A percentile compares a stretch with the other conserved stretches of the same genome.
These are phyloP conservation scores for Xiphydria camelus DNA, from an alignment of 2,888 invertebrate genomes.

Conservation along the genomic window DNA sequence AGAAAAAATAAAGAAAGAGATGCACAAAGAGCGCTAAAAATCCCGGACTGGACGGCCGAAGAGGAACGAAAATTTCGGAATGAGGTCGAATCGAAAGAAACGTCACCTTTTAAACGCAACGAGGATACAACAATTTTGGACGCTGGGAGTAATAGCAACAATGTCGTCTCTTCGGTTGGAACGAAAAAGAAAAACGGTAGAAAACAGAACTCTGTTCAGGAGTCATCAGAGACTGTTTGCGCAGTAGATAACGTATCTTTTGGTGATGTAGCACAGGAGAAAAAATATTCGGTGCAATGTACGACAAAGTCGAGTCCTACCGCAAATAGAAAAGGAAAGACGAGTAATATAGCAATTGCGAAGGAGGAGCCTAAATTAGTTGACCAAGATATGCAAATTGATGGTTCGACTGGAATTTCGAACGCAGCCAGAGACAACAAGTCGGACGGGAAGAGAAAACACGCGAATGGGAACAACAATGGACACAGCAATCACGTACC, in stretches of 20 bases:
- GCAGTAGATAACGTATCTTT: conserved; percentile 13
- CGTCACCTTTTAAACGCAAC: conserved; percentile 30
- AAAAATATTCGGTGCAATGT: conserved; percentile 28
- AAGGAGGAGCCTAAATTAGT: conserved; percentile 44
- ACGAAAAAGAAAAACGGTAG: conserved; percentile 33
- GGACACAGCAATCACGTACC: conserved; percentile 44
- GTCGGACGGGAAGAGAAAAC: conserved; percentile 40
- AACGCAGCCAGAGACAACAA: conserved; percentile 25
- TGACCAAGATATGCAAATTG: conserved; percentile 56
- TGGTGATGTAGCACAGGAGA: conserved; percentile 28
- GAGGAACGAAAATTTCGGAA: conserved; percentile 48
- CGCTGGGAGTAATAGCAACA: conserved; percentile 18
- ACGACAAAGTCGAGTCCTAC: conserved; percentile 42
- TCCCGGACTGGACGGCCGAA: conserved; percentile 48
- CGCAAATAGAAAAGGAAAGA: conserved; percentile 37
- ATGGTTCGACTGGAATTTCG: conserved; percentile 18
- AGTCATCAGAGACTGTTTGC: conserved; percentile 7
- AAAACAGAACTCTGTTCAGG: conserved; percentile 23
- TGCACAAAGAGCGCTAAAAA: conserved; percentile 38
- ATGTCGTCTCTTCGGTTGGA: conserved; percentile 19
- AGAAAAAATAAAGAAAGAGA: conserved; percentile 43
- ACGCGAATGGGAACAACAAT: conserved; percentile 31
- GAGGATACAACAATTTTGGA: conserved; percentile 30
- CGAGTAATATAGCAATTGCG: conserved; percentile 21
- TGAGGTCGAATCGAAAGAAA: conserved; percentile 45